Base-by-base conservation (phyloP, 2,888 invertebrate genomes). In the Drosophila mayaguana region DNA sequence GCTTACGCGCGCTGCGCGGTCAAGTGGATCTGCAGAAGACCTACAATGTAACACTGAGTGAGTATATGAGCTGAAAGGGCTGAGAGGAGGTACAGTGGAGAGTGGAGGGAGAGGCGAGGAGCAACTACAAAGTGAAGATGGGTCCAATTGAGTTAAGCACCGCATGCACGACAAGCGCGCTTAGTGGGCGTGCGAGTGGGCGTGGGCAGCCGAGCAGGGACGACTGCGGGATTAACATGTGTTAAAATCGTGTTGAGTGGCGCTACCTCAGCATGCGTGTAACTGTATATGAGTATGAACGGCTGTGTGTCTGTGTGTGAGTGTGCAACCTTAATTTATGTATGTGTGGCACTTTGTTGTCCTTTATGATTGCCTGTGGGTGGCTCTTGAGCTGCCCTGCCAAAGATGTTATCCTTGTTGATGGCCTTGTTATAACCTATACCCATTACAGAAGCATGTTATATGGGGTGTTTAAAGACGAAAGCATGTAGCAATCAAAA, bases 11-110 rank as follows among this genome's bases (percentile, higher is more conserved):
- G 83, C 95, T 98, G 90, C 95, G 98, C 82, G 98, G 98, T 73
- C 98, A 98, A 94, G 97, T 98, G 90, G 98, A 98, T 93, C 95
- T 97, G 91, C 97, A 97, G 93, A 97, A 97, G 93, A 96, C 97
- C 93, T 97, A 96, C 93, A 97, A 97, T 94, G 96, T 97, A 90
- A 96, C 97, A 88, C 95, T 97, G 92, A 97, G 97, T 97, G 93
- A 97, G 97, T 97, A 93, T 64, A 25, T 18, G 38, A 36, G 42
- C 16, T 32, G 2, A 9, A 8, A 14, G n/a, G 5, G 14, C 3
- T 6, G 12, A 22, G 18, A 14, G 32, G 0, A 2, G 16, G 38
- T 12, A 12, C 2, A 12, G 34, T 0, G 14, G 14, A 14, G 14
- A 2, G 22, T 0, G 25, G 25, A 12, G n/a, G 16, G 20, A 64